Percentiles rank a stretch among this genome's conserved stretches.
phyloP scores from a whole-genome alignment of 2,113 vertebrate species.

The Euleptes europaea region DNA sequence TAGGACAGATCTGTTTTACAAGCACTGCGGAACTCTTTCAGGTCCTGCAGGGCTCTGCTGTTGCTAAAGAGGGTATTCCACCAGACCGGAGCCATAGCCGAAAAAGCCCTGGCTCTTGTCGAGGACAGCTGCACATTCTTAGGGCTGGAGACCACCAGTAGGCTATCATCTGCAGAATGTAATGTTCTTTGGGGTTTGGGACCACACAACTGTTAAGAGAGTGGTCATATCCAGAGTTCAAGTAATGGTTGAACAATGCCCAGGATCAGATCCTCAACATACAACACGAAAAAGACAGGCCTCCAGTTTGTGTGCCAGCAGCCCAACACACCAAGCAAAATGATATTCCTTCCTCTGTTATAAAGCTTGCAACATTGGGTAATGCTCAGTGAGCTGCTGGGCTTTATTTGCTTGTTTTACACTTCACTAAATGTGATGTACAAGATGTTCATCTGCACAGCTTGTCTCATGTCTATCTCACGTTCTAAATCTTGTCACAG shows the following conservation, averaged over 20 bases:
- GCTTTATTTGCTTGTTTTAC: slow-evolving; percentile 15
- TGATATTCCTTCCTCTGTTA: neutral
- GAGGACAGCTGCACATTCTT: too few species aligned
- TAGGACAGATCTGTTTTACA: too few species aligned
- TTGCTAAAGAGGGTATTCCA: too few species aligned
- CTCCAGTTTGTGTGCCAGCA: neutral
- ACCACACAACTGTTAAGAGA: neutral
- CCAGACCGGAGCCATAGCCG: too few species aligned
- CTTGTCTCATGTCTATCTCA: slow-evolving; percentile 22
- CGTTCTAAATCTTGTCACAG: slow-evolving; percentile 27
- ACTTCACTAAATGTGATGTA: slow-evolving; percentile 3
- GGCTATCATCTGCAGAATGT: too few species aligned
- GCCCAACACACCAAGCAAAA: neutral
- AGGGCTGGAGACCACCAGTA: too few species aligned
- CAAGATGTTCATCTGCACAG: slow-evolving; percentile 31
- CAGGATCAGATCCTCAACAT: neutral
- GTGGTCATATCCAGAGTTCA: too few species aligned
- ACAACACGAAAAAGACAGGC: neutral
- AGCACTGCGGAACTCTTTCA: too few species aligned
- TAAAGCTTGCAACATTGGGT: slow-evolving; percentile 20
- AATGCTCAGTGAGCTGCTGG: slow-evolving; percentile 29
- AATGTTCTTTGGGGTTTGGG: too few species aligned
- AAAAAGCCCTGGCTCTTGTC: too few species aligned
- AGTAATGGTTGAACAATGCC: neutral
- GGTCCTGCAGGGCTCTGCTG: too few species aligned